A percentile compares a stretch with the other conserved stretches of the same genome.
Conservation (phyloP, 1,140 invertebrate species). For the Pachypeltis micranthus region DNA sequence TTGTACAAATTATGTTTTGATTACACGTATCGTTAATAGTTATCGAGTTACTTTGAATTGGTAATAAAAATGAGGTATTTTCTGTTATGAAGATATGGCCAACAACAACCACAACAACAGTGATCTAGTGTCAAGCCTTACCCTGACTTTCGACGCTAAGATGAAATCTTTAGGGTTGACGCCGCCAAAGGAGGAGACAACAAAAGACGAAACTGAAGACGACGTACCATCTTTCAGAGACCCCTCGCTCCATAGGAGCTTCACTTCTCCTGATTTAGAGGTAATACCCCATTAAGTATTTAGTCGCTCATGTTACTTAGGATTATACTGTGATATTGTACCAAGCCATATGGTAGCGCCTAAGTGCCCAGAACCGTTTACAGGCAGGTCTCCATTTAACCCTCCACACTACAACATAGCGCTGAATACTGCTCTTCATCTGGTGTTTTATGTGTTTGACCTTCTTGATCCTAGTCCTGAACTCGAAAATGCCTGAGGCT, state of each 20-base stretch:
- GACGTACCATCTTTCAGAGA: slow-evolving; percentile 14
- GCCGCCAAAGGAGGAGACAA: not conserved
- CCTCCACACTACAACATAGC: too few species aligned
- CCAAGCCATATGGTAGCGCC: too few species aligned
- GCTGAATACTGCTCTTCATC: too few species aligned
- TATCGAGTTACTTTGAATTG: not conserved
- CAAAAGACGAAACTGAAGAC: not conserved
- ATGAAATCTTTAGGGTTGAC: slow-evolving; percentile 41
- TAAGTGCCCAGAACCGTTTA: too few species aligned
- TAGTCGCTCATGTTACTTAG: too few species aligned
- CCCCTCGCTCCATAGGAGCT: slow-evolving; percentile 17
- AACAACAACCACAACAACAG: slow-evolving; percentile 20
- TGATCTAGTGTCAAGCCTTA: slow-evolving; percentile 54
- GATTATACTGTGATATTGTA: too few species aligned
- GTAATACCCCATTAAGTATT: too few species aligned
- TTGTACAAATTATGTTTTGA: not conserved
- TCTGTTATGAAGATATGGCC: not conserved
- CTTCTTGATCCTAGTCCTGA: too few species aligned
- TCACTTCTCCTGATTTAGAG: slow-evolving; percentile 7
- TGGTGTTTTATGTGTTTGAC: too few species aligned
- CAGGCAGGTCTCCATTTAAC: too few species aligned
- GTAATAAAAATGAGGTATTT: not conserved
- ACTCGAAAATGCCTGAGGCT: too few species aligned
- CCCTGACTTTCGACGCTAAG: slow-evolving; percentile 62
- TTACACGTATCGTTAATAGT: not conserved